A percentile compares a stretch with the other conserved stretches of the same genome.
Conservation (phyloP, 2,888 invertebrate genomes). For the Drosophila koepferae region DNA sequence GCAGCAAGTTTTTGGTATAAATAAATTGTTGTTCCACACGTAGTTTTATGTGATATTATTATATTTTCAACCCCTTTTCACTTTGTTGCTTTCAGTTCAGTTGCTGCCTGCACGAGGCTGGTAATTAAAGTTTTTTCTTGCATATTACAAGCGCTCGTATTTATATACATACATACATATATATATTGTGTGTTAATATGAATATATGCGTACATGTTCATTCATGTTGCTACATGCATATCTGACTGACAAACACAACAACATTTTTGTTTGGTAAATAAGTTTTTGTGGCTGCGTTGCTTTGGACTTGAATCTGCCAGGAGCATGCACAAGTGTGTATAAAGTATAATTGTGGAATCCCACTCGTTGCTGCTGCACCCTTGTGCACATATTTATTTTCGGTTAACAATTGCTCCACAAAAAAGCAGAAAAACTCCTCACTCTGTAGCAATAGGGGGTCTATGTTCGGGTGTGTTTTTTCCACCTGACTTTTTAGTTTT, state of each 20-base stretch:
- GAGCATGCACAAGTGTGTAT: conserved; percentile 29
- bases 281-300: conserved; percentile 32
- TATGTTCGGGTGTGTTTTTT: conserved; percentile 20
- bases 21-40: conserved; percentile 25
- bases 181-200: conserved; percentile 1
- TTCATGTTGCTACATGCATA: background rate
- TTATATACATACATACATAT: background rate
- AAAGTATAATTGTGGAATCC: conserved; percentile 12
- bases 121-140: conserved; percentile 69
- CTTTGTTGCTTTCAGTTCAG: background rate
- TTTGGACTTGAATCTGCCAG: conserved; percentile 24
- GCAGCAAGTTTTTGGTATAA: conserved; percentile 30
- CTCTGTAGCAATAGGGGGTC: background rate
- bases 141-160: conserved; percentile 48
- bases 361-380: conserved; percentile 1
- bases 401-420: conserved; percentile 7
- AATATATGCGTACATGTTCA: background rate
- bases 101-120: conserved; percentile 43
- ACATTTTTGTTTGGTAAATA: conserved; percentile 36
- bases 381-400: conserved; percentile 20
- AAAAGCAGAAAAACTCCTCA: conserved; percentile 4
- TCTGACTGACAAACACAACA: conserved; percentile 26
- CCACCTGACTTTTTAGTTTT: conserved; percentile 2
- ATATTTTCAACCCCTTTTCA: background rate
- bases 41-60: conserved; percentile 2